Percentiles rank a stretch among this genome's conserved stretches.
phyloP scores from a whole-genome alignment of 1,140 invertebrate species.

The Phymorhynchus buccinoides region DNA sequence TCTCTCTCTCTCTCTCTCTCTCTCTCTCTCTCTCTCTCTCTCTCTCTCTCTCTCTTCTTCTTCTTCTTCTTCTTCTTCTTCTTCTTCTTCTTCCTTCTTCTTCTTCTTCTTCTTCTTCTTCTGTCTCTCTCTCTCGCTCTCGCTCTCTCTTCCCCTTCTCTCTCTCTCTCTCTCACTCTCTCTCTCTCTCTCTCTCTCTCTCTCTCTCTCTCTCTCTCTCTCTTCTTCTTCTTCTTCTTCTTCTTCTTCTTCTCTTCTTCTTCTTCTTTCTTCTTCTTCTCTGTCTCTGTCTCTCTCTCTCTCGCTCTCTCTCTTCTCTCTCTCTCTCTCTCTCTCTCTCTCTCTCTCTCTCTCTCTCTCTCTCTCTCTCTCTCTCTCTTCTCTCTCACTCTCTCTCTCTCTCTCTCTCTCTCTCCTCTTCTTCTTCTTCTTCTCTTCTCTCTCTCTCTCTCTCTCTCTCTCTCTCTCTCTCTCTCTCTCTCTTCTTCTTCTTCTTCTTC shows the following conservation, averaged over 20 bases:
- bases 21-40: not conserved
- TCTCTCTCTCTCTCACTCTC: not conserved
- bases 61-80: not conserved
- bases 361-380: too few relatives aligned
- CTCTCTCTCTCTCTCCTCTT: not conserved
- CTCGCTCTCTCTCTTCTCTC: too few relatives aligned
- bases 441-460: constrained; percentile 11
- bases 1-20: too few relatives aligned
- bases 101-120: not conserved
- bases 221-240: constrained; percentile 11
- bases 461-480: constrained; percentile 4
- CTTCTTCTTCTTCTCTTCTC: not conserved
- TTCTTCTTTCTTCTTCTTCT: too few relatives aligned
- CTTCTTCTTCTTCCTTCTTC: not conserved
- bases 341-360: too few relatives aligned
- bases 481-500: not conserved
- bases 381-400: too few relatives aligned
- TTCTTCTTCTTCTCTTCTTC: not conserved
- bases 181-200: not conserved
- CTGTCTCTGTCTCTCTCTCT: too few relatives aligned
- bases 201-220: not conserved
- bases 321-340: too few relatives aligned
- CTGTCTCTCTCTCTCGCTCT: not conserved
- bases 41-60: not conserved
- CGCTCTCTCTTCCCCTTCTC: not conserved